Evolutionary conservation across 2,113 vertebrate genomes (phyloP).

Genomic region (Heterocephalus glaber): DNA sequence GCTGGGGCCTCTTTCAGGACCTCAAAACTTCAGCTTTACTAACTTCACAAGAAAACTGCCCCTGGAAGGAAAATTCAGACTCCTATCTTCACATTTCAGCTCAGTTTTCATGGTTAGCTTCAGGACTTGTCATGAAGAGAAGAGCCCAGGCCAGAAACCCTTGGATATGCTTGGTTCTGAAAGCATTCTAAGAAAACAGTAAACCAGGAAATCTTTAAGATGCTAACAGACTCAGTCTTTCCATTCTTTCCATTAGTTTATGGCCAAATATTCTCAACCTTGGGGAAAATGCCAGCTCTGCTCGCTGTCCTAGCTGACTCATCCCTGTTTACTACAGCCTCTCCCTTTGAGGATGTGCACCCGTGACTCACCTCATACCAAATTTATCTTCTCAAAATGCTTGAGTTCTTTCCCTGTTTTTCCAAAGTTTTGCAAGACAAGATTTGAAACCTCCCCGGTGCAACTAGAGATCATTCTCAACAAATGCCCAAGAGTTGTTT

Average conservation of each 20-base stretch:
- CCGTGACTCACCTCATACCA: not conserved
- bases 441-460: not conserved
- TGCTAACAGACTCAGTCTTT: slow-evolving; percentile 85
- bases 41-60: not conserved
- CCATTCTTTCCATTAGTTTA: not conserved
- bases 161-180: slow-evolving; percentile 82
- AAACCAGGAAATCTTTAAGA: slow-evolving; percentile 83
- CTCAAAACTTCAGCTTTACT: not conserved
- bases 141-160: slow-evolving; percentile 82
- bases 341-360: not conserved
- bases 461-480: not conserved
- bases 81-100: not conserved
- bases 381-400: not conserved
- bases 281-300: not conserved
- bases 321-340: no score
- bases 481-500: not conserved
- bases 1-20: not conserved
- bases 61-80: not conserved
- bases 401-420: not conserved
- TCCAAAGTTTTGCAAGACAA: not conserved
- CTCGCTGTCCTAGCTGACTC: not conserved
- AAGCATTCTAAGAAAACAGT: slow-evolving; percentile 79
- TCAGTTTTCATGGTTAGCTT: not conserved
- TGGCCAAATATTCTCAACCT: not conserved
- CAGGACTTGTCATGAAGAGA: slow-evolving; percentile 38